Evolutionary conservation across 2,888 invertebrate species (phyloP).

Genomic region (Idaea dimidiata): DNA sequence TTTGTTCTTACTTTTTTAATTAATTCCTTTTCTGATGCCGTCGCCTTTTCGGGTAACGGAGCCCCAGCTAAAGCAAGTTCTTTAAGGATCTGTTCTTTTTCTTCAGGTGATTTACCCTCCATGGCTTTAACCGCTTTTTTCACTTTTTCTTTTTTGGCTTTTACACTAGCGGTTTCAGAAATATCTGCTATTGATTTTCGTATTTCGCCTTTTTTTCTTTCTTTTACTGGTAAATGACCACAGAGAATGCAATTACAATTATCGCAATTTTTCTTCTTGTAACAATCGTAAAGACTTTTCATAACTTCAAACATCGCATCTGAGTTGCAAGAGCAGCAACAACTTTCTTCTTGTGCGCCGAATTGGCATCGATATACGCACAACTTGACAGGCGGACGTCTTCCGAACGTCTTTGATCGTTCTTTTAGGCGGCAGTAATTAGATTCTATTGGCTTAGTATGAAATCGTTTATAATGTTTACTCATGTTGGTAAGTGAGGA

Average conservation of each 20-base stretch:
- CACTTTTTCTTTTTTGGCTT: slow-evolving; percentile 10
- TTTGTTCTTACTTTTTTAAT: not conserved
- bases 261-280: slow-evolving; percentile 46
- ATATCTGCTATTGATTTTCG: slow-evolving; percentile 9
- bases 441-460: not conserved
- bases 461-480: not conserved
- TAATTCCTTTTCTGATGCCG: slow-evolving; percentile 11
- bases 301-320: slow-evolving; percentile 70
- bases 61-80: slow-evolving; percentile 27
- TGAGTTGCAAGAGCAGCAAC: slow-evolving; percentile 62
- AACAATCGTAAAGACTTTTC: slow-evolving; percentile 52
- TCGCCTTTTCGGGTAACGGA: slow-evolving; percentile 4
- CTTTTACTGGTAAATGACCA: slow-evolving; percentile 40
- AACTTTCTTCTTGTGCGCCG: slow-evolving; percentile 44
- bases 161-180: slow-evolving; percentile 5
- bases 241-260: slow-evolving; percentile 61
- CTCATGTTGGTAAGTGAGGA: not conserved
- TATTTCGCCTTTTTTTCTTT: slow-evolving; percentile 17
- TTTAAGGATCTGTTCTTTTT: slow-evolving; percentile 37
- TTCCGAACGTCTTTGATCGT: slow-evolving; percentile 19
- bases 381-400: slow-evolving; percentile 17
- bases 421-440: not conserved
- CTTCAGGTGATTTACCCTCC: slow-evolving; percentile 33
- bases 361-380: slow-evolving; percentile 48
- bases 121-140: slow-evolving; percentile 19